Base-by-base conservation (phyloP, 2,888 invertebrate species). In the Aromia moschata region DNA sequence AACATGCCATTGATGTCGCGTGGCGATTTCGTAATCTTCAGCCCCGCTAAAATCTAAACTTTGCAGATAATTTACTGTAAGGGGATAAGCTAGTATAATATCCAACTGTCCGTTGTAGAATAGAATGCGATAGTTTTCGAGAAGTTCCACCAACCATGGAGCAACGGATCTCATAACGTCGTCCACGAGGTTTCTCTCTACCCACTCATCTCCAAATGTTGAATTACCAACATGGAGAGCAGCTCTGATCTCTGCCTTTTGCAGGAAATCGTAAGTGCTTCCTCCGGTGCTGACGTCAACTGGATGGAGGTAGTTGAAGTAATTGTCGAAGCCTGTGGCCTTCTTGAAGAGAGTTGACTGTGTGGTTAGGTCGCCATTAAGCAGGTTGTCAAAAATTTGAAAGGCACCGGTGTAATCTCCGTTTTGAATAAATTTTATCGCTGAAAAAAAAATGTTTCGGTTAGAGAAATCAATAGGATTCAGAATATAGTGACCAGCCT, bases 61-160 rank as follows among this genome's bases (percentile, higher is more conserved):
- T 64, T 85, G 83, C 20, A 96, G 80, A 77, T 91, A 94, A 75
- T 90, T 91, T 14, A 90, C 85, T 0, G 95, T 95, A 45, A 93
- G 76, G 0, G 94, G 93, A 79, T 94, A 93, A 0, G 94, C 93
- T 0, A 95, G 92, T 64, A 96, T 94, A 10, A 96, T 90, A 77
- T 97, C 96, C 64, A 96, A 77, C 75, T 96, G 96, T 0, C 96
- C 96, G 75, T 89, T 95, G 78, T 96, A 96, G 59, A 95, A 85
- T 40, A 96, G 84, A 11, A 94, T 87, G 76, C 85, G 83, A 72
- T 90, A 91, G 68, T 87, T 80, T 30, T 87, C 83, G 0, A 92
- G 75, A 0, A 94, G 80, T 68, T 89, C 88, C 0, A 86, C 83
- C 54, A 93, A 82, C 86, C 89, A 88, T 0, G 86, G 85, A 4